Evolutionary conservation across 1,140 invertebrate species (phyloP), one percentile per base, ranked within the genome.

Genomic region (Eupristina koningsbergeri): DNA sequence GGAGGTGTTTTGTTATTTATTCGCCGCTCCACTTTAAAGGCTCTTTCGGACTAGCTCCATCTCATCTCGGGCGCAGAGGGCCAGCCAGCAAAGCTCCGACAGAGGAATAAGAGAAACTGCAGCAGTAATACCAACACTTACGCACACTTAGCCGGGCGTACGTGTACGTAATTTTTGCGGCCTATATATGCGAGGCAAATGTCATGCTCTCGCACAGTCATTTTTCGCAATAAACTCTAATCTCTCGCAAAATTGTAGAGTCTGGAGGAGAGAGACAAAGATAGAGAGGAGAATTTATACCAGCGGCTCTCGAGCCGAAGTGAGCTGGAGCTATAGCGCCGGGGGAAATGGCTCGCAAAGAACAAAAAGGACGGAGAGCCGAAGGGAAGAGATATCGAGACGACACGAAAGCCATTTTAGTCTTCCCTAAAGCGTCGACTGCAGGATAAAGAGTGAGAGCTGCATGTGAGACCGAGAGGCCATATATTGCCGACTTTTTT

Each of bases 171-270:
- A 17, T 41, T 47, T 34, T 63, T 36, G 76, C 26, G 67, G 69
- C 69, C 47, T 41, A 75, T 39, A n/a, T n/a, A 81, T 53, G 41
- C 64, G 50, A 74, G 31, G 50, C 67, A 61, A 71, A 50, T 81
- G 80, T 74, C 69, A 61, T 53, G 73, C 77, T 47, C 64, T 58
- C 22, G 34, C 50, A 63, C 84, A 73, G 85, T 76, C 85, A 87
- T 87, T 89, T 84, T 87, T 85, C 74, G 84, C 87, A 88, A 87
- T 88, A 87, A 86, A 86, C 86, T 89, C 85, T 90, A 90, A 90
- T 90, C 87, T 90, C 76, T 85, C 85, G 88, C 89, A 84, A 88
- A 90, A 89, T 88, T 88, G 86, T 88, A 87, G 87, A 89, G 84
- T 84, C 84, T 34, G 84, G 82, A 74, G 45, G 29, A 61, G 45